Evolutionary conservation across 1,140 invertebrate species (phyloP).

Genomic region (Atta texana): DNA sequence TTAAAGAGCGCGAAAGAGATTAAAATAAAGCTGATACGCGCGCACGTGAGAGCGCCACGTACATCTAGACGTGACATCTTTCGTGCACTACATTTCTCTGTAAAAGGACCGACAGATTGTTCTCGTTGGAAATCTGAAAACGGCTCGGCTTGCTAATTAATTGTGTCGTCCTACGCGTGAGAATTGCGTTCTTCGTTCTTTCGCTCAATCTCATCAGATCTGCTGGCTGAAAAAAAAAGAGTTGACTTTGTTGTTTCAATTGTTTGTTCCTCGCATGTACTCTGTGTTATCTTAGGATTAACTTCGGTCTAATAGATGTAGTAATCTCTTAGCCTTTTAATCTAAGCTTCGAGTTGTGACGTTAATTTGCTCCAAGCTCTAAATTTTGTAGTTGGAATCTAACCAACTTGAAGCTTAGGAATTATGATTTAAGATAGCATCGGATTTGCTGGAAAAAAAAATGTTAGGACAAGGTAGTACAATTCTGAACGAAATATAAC

Average conservation of each 20-base stretch:
- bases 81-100: neutral
- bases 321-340: too few species aligned
- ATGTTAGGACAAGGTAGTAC: too few species aligned
- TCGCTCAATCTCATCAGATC: neutral
- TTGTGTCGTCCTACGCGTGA: slow-evolving; percentile 11
- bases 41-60: neutral
- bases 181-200: neutral
- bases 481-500: too few species aligned
- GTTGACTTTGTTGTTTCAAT: neutral
- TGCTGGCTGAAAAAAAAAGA: neutral
- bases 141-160: neutral
- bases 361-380: too few species aligned
- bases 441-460: too few species aligned
- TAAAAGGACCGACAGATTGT: slow-evolving; percentile 12
- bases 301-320: too few species aligned
- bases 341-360: too few species aligned
- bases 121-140: slow-evolving; percentile 17
- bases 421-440: too few species aligned
- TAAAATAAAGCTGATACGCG: neutral
- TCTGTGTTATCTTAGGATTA: too few species aligned
- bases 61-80: neutral
- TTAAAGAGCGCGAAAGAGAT: slow-evolving; percentile 17
- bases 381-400: too few species aligned
- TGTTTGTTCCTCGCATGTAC: neutral
- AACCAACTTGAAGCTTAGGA: too few species aligned